Percentiles rank a stretch among this genome's conserved stretches.
Conservation (phyloP, 1,140 invertebrate genomes). For the Calliphora vicina region DNA sequence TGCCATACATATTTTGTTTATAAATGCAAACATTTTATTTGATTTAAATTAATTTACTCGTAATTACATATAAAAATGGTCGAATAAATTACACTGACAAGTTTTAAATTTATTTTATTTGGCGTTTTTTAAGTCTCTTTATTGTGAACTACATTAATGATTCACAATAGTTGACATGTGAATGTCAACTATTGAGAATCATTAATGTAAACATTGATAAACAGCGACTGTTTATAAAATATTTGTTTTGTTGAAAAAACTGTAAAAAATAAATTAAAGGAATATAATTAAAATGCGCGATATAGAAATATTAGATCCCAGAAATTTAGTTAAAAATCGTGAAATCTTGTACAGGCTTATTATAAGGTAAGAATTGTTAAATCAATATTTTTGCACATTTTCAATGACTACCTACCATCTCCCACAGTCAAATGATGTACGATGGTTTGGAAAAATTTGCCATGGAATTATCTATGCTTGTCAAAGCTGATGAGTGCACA, state of each 20-base stretch:
- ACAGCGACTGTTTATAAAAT: background rate
- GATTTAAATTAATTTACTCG: no score
- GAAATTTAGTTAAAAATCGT: constrained; percentile 81
- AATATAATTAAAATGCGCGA: constrained; percentile 65
- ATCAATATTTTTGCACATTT: background rate
- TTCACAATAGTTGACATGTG: background rate
- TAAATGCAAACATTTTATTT: no score
- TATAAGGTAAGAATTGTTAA: constrained; percentile 73
- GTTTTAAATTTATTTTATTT: no score
- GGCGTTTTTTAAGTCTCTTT: no score
- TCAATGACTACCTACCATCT: background rate
- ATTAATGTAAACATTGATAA: background rate
- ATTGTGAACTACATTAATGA: no score
- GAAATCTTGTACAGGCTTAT: constrained; percentile 86
- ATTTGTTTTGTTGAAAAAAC: background rate
- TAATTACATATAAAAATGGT: no score
- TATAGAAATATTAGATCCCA: constrained; percentile 70
- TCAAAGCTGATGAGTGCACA: constrained; percentile 91
- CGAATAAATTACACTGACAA: no score
- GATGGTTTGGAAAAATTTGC: constrained; percentile 94
- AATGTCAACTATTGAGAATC: background rate
- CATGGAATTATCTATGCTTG: constrained; percentile 78
- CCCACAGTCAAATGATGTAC: constrained; percentile 83
- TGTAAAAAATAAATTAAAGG: background rate
- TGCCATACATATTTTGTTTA: no score